Evolutionary conservation across 2,113 vertebrate genomes (phyloP).

Genomic region (Forbesichthys papilliferus): DNA sequence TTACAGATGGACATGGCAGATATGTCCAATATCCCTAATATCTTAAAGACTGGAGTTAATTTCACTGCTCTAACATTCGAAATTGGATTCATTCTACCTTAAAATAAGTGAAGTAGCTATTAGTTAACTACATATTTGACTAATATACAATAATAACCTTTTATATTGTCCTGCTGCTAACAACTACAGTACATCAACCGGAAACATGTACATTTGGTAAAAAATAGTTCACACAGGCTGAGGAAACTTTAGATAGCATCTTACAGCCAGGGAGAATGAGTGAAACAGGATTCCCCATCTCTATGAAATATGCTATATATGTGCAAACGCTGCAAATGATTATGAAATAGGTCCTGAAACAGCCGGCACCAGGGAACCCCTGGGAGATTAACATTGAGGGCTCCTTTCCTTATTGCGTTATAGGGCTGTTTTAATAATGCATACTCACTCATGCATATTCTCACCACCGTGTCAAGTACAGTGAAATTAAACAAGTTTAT

Average conservation of each 20-base stretch:
- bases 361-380: constrained; percentile 61
- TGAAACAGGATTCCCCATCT: constrained; percentile 18
- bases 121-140: no score
- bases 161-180: no score
- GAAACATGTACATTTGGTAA: not conserved
- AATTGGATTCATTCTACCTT: no score
- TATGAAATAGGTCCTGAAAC: constrained; percentile 57
- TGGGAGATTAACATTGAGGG: constrained; percentile 60
- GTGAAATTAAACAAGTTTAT: constrained; percentile 72
- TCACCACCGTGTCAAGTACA: constrained; percentile 55
- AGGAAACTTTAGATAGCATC: not conserved
- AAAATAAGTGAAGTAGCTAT: no score
- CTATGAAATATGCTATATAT: constrained; percentile 38
- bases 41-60: not conserved
- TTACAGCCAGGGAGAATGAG: not conserved
- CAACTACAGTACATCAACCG: no score
- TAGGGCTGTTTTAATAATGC: constrained; percentile 69
- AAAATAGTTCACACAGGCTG: not conserved
- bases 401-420: constrained; percentile 50
- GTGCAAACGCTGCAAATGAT: constrained; percentile 53
- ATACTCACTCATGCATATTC: constrained; percentile 70
- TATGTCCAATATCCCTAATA: constrained; percentile 16
- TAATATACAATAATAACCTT: no score
- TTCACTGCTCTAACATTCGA: no score
- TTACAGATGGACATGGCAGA: constrained; percentile 20